Base-by-base conservation (phyloP, 2,888 invertebrate genomes). In the Drosophila flavopinicola region DNA sequence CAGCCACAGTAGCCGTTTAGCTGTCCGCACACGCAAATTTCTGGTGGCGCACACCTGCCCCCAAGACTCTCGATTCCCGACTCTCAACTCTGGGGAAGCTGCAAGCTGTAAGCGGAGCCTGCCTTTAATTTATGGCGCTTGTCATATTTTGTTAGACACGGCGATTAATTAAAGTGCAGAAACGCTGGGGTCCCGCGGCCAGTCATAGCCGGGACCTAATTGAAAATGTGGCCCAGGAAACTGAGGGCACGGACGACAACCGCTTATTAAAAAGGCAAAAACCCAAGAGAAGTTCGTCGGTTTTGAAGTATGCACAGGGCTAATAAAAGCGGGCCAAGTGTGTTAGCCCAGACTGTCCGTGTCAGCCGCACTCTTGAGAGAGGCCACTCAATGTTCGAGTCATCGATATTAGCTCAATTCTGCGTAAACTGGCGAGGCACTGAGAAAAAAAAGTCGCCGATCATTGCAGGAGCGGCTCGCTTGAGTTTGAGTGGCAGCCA, bases 321-420 rank as follows among this genome's bases (percentile, higher is more conserved):
- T 87, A 87, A 84, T 84, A 79, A 86, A 87, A 78, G 76, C 57
- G 39, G 39, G 45, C 52, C 51, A 56, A 52, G 59, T 58, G 57
- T 29, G 38, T 33, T 47, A 59, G 59, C 23, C 37, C 29, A 49
- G 33, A 13, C n/a, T n/a, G n/a, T n/a, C n/a, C n/a, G n/a, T n/a
- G 38, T 25, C 11, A 33, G 37, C 6, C 27, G 38, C 39, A 53
- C 48, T 35, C 32, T 47, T 17, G 39, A 39, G 74, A 51, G 52
- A 39, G 75, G 85, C 82, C 83, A 87, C 83, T 82, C 83, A 82
- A 85, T 75, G 85, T 61, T 49, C 75, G 66, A 83, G 83, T 87
- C 83, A 87, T 83, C 85, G 86, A 87, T 84, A 84, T 84, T 84
- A 86, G 84, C 88, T 79, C 86, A 86, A 84, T 84, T 84, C 84